Evolutionary conservation across 1,140 invertebrate species (phyloP).

Genomic region (Choristoneura fumiferana): DNA sequence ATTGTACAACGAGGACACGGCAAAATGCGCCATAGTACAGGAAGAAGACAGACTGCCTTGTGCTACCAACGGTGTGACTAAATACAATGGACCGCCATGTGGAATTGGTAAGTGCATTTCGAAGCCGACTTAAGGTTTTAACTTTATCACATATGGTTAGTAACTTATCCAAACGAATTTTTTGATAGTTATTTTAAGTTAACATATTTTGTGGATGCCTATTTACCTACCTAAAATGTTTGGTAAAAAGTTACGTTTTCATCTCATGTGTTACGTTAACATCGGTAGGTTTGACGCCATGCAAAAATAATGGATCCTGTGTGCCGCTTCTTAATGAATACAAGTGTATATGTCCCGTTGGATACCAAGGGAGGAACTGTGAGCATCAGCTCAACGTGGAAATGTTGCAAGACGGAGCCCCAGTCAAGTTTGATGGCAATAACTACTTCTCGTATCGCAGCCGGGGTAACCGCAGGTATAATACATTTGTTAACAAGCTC

Average conservation of each 20-base stretch:
- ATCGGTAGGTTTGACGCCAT: slow-evolving; percentile 75
- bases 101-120: slow-evolving; percentile 52
- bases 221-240: too few relatives aligned
- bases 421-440: slow-evolving; percentile 73
- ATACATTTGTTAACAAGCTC: too few relatives aligned
- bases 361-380: slow-evolving; percentile 74
- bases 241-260: too few relatives aligned
- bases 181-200: too few relatives aligned
- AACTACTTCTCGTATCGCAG: slow-evolving; percentile 76
- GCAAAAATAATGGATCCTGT: slow-evolving; percentile 84
- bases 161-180: too few relatives aligned
- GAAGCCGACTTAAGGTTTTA: too few relatives aligned
- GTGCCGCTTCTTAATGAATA: slow-evolving; percentile 79
- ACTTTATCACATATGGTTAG: too few relatives aligned
- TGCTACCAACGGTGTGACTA: slow-evolving; percentile 69
- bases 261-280: too few relatives aligned
- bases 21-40: slow-evolving; percentile 64
- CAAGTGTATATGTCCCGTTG: slow-evolving; percentile 72
- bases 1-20: slow-evolving; percentile 58
- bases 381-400: slow-evolving; percentile 68
- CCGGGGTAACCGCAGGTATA: slow-evolving; percentile 74
- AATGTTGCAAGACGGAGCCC: slow-evolving; percentile 68
- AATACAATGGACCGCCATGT: slow-evolving; percentile 69
- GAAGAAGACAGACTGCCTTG: slow-evolving; percentile 72
- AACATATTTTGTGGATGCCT: too few relatives aligned